A percentile compares a stretch with the other conserved stretches of the same genome.
phyloP scores from a whole-genome alignment of 2,888 invertebrate genomes.

The Seira musarum region DNA sequence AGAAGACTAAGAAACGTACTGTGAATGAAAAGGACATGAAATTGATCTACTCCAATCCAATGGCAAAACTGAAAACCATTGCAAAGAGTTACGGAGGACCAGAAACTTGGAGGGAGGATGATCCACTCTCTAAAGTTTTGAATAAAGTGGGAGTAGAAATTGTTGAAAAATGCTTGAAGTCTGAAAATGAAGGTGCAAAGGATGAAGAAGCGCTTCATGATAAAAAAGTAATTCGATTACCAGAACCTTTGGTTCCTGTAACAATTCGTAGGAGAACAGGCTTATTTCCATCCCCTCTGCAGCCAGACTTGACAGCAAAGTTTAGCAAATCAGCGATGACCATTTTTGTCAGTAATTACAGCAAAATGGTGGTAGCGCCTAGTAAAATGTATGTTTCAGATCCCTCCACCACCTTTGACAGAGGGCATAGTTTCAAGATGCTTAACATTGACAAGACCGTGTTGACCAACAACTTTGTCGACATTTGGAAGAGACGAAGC shows the following conservation, averaged over 20 bases:
- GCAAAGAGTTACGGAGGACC: not conserved
- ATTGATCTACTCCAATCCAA: slow-evolving; percentile 11
- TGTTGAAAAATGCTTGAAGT: not conserved
- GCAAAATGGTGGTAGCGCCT: not conserved
- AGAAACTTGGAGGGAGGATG: slow-evolving; percentile 9
- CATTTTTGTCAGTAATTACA: slow-evolving; percentile 14
- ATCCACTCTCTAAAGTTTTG: not conserved
- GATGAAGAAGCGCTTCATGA: not conserved
- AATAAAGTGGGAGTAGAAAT: slow-evolving; percentile 18
- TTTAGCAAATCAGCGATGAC: not conserved
- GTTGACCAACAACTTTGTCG: slow-evolving; percentile 16
- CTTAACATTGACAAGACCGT: not conserved
- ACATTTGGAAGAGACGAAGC: slow-evolving; percentile 12
- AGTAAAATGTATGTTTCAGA: not conserved
- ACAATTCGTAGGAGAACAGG: not conserved
- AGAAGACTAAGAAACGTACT: not conserved
- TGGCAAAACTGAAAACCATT: not conserved
- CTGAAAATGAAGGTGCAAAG: not conserved
- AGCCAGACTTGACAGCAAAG: not conserved
- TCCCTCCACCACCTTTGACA: not conserved
- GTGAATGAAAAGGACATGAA: not conserved
- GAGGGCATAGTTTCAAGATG: not conserved
- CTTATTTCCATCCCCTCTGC: not conserved
- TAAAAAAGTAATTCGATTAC: not conserved
- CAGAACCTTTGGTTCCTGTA: too few species aligned